Evolutionary conservation across 2,113 vertebrate genomes (phyloP), one percentile per base, ranked within the genome.

Genomic region (Rhabdornis inornatus): DNA sequence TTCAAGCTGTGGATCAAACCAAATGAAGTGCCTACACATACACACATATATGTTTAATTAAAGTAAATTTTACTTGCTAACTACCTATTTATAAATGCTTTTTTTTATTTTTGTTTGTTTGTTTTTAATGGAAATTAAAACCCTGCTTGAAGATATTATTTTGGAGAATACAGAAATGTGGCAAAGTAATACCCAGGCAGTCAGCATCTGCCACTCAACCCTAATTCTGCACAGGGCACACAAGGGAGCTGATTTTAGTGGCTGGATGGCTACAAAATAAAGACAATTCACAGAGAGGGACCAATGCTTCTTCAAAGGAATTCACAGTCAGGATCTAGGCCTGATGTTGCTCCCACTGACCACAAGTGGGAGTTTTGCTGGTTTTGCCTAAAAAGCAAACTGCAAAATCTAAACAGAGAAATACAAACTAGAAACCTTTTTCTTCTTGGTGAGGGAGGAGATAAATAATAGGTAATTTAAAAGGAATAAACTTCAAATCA

Each of bases 291-390:
- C 13, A 61, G 27, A 63, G 18, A 59, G 31, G 6, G 7, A 30
- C 6, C 17, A 78, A 0, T 6, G 25, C 31, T 82, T 14, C 60
- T 53, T 56, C 15, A 64, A 24, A n/a, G 50, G 13, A 23, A 65
- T 76, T 64, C 25, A 44, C 25, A 44, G 24, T 6, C 45, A 55
- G 33, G 30, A 65, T 28, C 59, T 24, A 5, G 35, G n/a, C 45
- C 78, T 91, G 90, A 28, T 50, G 42, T 83, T 89, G 65, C 87
- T 91, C 37, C 30, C 53, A 65, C 35, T 63, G 85, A 82, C 81
- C 92, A 91, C 82, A 81, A 92, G 75, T 55, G 82, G 82, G 90
- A 96, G 84, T 80, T 91, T 25, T 63, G 42, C 59, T 57, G 39
- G 22, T 56, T 66, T 56, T 55, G 49, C 55, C 87, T 28, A 53